Evolutionary conservation across 2,888 invertebrate species (phyloP), one percentile per base, ranked within the genome.

Genomic region (Fragum whitleyi): DNA sequence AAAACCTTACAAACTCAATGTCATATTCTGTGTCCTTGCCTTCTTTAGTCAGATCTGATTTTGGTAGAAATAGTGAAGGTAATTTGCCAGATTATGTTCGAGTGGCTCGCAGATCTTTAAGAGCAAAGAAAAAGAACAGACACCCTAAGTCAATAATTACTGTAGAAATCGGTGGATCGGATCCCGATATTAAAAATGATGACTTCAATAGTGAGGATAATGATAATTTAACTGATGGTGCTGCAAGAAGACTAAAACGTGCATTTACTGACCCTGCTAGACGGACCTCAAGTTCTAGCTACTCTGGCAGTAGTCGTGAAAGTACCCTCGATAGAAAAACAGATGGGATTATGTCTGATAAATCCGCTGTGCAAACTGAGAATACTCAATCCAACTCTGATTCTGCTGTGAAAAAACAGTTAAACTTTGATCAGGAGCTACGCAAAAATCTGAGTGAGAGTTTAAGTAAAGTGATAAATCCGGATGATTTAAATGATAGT

Each of bases 81-180:
- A 93, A 93, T 9, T 86, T 94, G 77, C 94, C 93, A 23, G 94
- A 93, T 74, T 89, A 92, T 39, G 83, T 81, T 21, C 62, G 77
- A 67, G 85, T 85, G n/a, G 85, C 85, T 14, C 62, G 85, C 53
- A 68, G 79, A 47, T 87, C 88, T 21, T 74, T 85, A 21, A 59
- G 85, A 21, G 85, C 86, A 3, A 82, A 86, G 70, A 86, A 81
- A 51, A 79, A 75, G 42, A 74, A 83, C 21, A 68, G 80, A 47
- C 73, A 84, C 28, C 70, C 79, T 5, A 86, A 84, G 68, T 85
- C 83, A 7, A 53, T 88, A 11, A 83, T 88, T 19, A 77, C 83
- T 59, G 84, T 83, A 28, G 86, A 86, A 32, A 81, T 86, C 67
- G 83, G 83, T 28, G 82, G 81, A 11, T 86, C 87, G 32, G 86